Evolutionary conservation across 2,797 vertebrate species (phyloP).

Genomic region (Pipistrellus nathusii): DNA sequence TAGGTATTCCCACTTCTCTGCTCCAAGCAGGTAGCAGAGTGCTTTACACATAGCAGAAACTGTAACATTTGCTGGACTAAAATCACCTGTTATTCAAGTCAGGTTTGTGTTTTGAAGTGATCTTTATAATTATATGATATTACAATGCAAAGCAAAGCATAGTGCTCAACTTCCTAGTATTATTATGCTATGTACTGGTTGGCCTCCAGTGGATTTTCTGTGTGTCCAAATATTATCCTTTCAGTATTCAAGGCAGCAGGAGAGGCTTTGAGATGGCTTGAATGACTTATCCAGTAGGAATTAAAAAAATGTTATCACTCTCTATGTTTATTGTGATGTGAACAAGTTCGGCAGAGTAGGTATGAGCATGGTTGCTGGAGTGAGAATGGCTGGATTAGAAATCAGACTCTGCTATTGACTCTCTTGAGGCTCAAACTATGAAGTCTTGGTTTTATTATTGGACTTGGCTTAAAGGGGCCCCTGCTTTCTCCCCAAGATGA

Average conservation of each 20-base stretch:
- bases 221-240: background rate
- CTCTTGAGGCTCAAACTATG: background rate
- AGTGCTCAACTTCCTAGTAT: background rate
- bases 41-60: background rate
- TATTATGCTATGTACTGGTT: background rate
- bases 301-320: background rate
- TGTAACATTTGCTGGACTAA: background rate
- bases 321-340: background rate
- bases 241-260: background rate
- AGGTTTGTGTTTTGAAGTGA: background rate
- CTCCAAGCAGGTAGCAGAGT: background rate
- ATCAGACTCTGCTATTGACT: background rate
- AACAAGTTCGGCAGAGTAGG: background rate
- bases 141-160: background rate
- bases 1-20: background rate
- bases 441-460: background rate
- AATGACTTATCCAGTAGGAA: background rate
- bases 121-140: slow-evolving; percentile 29
- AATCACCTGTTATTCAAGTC: background rate
- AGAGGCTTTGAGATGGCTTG: background rate
- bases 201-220: background rate
- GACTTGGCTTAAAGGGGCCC: background rate
- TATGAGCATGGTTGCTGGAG: background rate
- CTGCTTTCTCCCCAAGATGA: background rate
- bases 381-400: background rate